Percentiles rank a stretch among this genome's conserved stretches.
phyloP scores from a whole-genome alignment of 2,888 invertebrate genomes.

The Bellardia bayeri region DNA sequence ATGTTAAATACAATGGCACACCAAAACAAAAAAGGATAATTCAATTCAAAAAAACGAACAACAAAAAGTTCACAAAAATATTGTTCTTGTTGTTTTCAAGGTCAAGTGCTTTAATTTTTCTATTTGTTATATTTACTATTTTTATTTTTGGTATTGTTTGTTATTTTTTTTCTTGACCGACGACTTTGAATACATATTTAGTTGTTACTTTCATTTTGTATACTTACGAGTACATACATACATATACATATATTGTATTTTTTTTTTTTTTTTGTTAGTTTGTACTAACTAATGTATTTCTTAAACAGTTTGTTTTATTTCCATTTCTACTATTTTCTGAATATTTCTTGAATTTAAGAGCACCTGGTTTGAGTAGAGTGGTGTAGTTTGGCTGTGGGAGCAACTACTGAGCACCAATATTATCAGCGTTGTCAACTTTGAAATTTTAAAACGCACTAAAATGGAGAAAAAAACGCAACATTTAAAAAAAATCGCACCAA shows the following conservation, averaged over 20 bases:
- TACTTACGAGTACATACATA: too few relatives aligned
- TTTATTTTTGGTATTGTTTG: neutral
- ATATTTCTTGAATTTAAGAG: neutral
- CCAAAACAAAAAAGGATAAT: neutral
- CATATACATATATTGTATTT: neutral
- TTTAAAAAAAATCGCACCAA: too few relatives aligned
- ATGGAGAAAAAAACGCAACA: too few relatives aligned
- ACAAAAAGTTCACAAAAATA: neutral
- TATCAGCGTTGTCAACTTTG: too few relatives aligned
- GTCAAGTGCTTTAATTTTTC: conserved; percentile 28
- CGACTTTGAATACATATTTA: conserved; percentile 1
- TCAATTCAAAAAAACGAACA: neutral
- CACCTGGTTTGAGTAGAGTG: too few relatives aligned
- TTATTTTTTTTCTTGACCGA: conserved; percentile 5
- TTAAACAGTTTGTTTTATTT: neutral
- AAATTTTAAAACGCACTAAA: too few relatives aligned
- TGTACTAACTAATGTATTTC: neutral
- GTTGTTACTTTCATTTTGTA: neutral
- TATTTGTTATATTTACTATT: neutral
- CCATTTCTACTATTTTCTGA: neutral
- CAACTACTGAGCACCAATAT: neutral
- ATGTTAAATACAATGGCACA: conserved; percentile 7
- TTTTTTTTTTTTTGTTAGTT: neutral
- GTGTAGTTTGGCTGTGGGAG: neutral
- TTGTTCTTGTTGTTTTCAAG: conserved; percentile 32